phyloP scores from a whole-genome alignment of 64 coral and sea anemone genomes.

The Stichodactyla helianthus region DNA sequence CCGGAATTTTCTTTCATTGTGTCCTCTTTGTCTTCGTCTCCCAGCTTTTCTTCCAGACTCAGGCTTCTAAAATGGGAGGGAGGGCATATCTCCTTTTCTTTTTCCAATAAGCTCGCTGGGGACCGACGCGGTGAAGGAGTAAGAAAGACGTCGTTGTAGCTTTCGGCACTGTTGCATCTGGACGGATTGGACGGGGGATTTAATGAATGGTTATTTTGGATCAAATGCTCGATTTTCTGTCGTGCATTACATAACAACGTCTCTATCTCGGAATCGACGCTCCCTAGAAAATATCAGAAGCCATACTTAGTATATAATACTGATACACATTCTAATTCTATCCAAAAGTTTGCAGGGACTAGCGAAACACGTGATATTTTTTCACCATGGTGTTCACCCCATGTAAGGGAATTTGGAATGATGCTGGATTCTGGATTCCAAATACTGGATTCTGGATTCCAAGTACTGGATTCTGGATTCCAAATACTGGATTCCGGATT shows the following conservation, averaged over 20 bases:
- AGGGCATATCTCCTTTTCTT: not conserved
- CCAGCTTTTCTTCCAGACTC: not conserved
- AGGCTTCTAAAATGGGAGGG: not conserved
- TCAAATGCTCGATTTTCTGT: not conserved
- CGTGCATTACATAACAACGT: not conserved
- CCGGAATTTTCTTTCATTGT: not conserved
- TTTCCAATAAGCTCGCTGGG: not conserved
- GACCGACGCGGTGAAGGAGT: not conserved
- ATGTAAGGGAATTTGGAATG: too few species aligned
- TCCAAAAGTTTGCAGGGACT: too few species aligned
- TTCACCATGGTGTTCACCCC: too few species aligned
- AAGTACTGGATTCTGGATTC: too few species aligned
- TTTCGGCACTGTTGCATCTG: not conserved
- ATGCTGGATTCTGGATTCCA: too few species aligned
- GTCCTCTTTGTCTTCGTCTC: not conserved
- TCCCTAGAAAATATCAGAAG: not conserved
- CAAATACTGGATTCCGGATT: too few species aligned
- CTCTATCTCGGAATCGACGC: not conserved
- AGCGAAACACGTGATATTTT: too few species aligned
- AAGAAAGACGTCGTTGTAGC: not conserved
- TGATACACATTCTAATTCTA: too few species aligned
- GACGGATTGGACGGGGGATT: not conserved
- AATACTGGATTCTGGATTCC: too few species aligned
- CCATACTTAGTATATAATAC: too few species aligned
- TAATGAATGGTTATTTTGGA: not conserved